phyloP scores from a whole-genome alignment of 2,113 vertebrate genomes.

The Poeciliopsis retropinna region DNA sequence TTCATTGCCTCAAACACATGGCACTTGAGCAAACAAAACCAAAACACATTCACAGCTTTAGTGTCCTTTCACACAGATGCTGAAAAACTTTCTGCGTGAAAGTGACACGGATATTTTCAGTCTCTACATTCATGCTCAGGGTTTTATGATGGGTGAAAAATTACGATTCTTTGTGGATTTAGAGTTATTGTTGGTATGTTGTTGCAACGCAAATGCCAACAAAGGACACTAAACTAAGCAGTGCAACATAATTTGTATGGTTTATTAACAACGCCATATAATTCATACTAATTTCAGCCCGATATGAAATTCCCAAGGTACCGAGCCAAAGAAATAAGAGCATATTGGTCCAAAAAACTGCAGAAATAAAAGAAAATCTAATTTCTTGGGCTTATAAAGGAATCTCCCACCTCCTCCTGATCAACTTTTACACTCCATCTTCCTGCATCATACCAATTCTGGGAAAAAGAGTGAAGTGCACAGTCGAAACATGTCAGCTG shows the following conservation, averaged over 20 bases:
- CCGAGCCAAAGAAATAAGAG: slow-evolving; percentile 8
- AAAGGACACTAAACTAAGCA: slow-evolving; percentile 12
- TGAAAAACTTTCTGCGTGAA: neutral
- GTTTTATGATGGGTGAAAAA: slow-evolving; percentile 19
- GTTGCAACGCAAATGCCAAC: neutral
- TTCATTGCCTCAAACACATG: no score
- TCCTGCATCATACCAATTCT: slow-evolving; percentile 60
- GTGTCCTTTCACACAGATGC: neutral
- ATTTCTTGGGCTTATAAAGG: slow-evolving; percentile 40
- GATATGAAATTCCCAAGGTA: slow-evolving; percentile 34
- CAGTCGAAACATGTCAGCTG: slow-evolving; percentile 72
- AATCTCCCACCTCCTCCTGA: slow-evolving; percentile 60
- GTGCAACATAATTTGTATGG: slow-evolving; percentile 34
- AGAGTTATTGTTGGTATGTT: neutral
- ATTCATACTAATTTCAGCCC: slow-evolving; percentile 32
- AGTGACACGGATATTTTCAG: neutral
- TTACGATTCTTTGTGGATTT: slow-evolving; percentile 1
- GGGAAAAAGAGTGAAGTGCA: slow-evolving; percentile 44
- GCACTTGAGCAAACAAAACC: no score
- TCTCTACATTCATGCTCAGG: neutral
- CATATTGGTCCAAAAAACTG: slow-evolving; percentile 11
- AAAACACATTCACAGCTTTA: no score
- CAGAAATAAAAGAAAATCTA: slow-evolving; percentile 36
- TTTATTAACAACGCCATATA: slow-evolving; percentile 47
- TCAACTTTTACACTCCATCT: slow-evolving; percentile 43